These are phyloP conservation scores for Caretta caretta DNA, from an alignment of 2,113 vertebrate species.

Conservation along the genomic window DNA sequence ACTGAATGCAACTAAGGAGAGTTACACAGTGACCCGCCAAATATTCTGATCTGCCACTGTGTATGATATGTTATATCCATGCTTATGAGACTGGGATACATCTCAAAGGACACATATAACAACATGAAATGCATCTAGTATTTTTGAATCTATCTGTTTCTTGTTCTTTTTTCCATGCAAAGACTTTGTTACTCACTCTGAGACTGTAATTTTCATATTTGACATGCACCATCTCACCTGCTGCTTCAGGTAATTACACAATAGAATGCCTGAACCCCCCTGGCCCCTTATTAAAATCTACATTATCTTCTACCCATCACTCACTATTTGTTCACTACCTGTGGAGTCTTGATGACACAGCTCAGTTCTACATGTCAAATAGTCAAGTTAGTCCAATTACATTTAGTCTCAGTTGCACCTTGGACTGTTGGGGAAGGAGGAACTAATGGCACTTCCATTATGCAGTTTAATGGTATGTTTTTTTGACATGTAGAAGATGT, in stretches of 20 bases:
- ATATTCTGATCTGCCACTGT: background rate
- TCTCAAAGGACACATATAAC: conserved; percentile 13
- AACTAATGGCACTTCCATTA: conserved; percentile 53
- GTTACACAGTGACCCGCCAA: background rate
- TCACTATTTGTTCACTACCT: conserved; percentile 66
- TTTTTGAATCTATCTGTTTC: conserved; percentile 20
- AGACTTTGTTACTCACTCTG: conserved; percentile 17
- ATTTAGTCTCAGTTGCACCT: conserved; percentile 66
- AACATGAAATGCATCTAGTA: conserved; percentile 31
- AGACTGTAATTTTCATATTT: conserved; percentile 73
- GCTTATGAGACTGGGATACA: background rate
- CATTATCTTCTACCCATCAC: conserved; percentile 51
- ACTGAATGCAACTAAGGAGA: background rate
- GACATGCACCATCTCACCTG: conserved; percentile 51
- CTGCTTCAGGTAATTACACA: conserved; percentile 69
- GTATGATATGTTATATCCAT: background rate
- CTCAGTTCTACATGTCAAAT: conserved; percentile 74
- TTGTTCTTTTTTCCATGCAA: conserved; percentile 40
- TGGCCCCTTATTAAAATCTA: conserved; percentile 68
- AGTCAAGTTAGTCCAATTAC: conserved; percentile 76
- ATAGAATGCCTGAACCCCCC: conserved; percentile 51
- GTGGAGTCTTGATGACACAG: conserved; percentile 74
- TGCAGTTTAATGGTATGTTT: conserved; percentile 26
- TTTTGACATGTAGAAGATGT: conserved; percentile 29
- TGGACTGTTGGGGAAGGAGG: conserved; percentile 48